Conservation (phyloP, 2,797 vertebrate species). For the Sternarchorhynchus goeldii region DNA sequence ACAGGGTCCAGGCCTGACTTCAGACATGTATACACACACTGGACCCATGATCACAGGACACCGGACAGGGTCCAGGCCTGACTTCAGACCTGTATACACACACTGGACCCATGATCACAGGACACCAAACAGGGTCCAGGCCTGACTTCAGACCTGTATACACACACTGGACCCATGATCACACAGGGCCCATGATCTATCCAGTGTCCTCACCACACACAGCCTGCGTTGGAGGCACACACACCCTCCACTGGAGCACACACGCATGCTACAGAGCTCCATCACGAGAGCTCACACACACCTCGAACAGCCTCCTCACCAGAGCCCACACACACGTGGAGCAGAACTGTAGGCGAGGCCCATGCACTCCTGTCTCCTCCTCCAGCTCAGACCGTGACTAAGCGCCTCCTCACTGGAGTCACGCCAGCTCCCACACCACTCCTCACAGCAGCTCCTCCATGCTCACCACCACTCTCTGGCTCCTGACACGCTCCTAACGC, state of each 20-base stretch:
- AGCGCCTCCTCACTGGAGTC: constrained; percentile 17
- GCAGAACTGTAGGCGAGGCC: background rate
- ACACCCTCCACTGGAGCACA: background rate
- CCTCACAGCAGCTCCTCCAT: constrained; percentile 22
- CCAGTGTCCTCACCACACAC: too few relatives aligned
- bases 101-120: too few relatives aligned
- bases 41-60: too few relatives aligned
- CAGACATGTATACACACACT: too few relatives aligned
- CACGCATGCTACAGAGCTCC: background rate
- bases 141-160: too few relatives aligned
- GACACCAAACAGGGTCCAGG: too few relatives aligned
- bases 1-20: too few relatives aligned
- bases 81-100: too few relatives aligned
- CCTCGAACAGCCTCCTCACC: background rate
- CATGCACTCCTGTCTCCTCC: background rate
- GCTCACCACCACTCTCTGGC: constrained; percentile 28
- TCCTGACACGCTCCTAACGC: constrained; percentile 19
- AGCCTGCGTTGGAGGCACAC: too few relatives aligned
- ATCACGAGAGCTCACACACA: background rate
- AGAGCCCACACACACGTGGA: background rate
- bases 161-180: background rate
- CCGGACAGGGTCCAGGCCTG: too few relatives aligned
- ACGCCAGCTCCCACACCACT: constrained; percentile 18
- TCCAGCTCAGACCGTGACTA: constrained; percentile 10
- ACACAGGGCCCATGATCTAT: too few relatives aligned